phyloP scores from a whole-genome alignment of 2,888 invertebrate species.

The Idaea straminata region DNA sequence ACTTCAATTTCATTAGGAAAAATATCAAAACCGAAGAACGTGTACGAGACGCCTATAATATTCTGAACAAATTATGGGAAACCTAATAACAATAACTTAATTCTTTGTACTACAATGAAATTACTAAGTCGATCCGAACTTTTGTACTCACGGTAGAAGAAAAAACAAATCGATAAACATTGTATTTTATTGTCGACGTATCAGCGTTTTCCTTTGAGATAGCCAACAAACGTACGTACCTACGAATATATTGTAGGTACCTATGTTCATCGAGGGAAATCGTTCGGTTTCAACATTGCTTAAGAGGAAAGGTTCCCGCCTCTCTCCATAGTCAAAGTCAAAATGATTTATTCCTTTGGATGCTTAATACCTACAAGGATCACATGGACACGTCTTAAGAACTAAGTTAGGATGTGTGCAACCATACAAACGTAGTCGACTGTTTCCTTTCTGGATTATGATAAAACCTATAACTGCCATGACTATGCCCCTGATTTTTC shows the following conservation, averaged over 20 bases:
- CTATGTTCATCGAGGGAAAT: neutral
- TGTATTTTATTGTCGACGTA: conserved; percentile 30
- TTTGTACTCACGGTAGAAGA: conserved; percentile 14
- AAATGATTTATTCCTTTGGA: too few species aligned
- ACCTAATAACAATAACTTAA: neutral
- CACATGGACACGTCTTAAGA: too few species aligned
- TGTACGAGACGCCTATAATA: neutral
- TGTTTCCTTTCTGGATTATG: too few species aligned
- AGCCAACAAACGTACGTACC: neutral
- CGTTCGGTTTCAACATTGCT: neutral
- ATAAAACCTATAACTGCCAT: too few species aligned
- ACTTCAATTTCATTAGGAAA: neutral
- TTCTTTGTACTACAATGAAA: conserved; percentile 1
- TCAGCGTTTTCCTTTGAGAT: conserved; percentile 16
- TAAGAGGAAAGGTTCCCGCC: neutral
- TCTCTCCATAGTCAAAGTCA: too few species aligned
- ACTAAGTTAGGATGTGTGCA: too few species aligned
- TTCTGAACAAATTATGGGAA: neutral
- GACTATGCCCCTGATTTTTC: too few species aligned
- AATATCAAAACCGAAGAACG: neutral
- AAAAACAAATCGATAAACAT: conserved; percentile 37
- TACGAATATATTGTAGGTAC: neutral
- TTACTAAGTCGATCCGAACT: neutral
- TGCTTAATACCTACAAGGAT: too few species aligned
- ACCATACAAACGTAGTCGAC: too few species aligned